Evolutionary conservation across 2,797 vertebrate genomes (phyloP), one percentile per base, ranked within the genome.

Genomic region (Eleutherodactylus coqui): DNA sequence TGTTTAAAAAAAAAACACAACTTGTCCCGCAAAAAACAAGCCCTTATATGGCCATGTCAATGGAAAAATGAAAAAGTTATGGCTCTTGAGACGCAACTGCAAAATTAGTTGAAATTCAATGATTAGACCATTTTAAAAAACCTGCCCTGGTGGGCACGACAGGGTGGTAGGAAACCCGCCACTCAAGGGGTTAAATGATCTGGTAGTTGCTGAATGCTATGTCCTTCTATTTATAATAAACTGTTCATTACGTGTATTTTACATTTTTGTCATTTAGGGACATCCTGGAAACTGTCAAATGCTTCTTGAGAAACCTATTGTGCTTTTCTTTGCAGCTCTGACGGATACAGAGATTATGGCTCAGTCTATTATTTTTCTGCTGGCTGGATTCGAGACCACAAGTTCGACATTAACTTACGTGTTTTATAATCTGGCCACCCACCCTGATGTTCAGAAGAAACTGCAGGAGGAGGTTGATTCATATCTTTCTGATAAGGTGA

Each of bases 281-380:
- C 58, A 34, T 69, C 21, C 32, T 69, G 27, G 17, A 69, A 69
- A 60, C 13, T 4, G 60, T 64, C 5, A 34, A 34, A 32, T 64
- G 4, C 16, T 16, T 34, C 29, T 9, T 64, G 17, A 62, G 27
- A 32, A 62, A n/a, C 34, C 4, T 24, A 11, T 9, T 41, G 19
- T 72, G 21, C 69, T 43, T 72, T 41, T 24, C 17, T 75, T 86
- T 78, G n/a, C 89, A 97, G 96, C 93, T 51, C 90, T 97, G 85
- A 96, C 69, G 0, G 95, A 97, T 88, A 92, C 94, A 7, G 96
- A 97, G 91, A 93, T 97, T 88, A 92, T 96, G 75, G 94, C 95
- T n/a, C 96, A 97, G 80, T 91, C 95, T 7, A 90, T 95, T 89
- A 89, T 93, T 47, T 96, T 96, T 85, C 83, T 96, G 73, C 89